Conservation (phyloP, 2,113 vertebrate species). For the Cebus imitator region DNA sequence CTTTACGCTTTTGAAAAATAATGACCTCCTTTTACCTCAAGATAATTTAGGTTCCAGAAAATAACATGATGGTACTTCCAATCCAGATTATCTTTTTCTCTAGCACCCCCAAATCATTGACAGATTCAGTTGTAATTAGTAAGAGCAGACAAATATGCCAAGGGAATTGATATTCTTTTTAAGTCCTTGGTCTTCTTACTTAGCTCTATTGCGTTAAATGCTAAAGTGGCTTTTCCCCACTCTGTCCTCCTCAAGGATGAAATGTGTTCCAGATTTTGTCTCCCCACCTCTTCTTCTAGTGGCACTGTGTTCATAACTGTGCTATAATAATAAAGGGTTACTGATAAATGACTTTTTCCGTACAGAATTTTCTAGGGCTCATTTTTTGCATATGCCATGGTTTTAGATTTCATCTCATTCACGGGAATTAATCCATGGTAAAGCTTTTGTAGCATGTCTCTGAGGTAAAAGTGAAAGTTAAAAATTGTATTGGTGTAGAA, state of each 20-base stretch:
- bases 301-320: neutral
- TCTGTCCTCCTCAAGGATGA: slow-evolving; percentile 1
- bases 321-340: neutral
- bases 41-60: slow-evolving; percentile 42
- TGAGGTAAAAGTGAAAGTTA: neutral
- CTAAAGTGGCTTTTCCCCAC: neutral
- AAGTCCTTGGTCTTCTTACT: neutral
- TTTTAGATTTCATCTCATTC: slow-evolving; percentile 26
- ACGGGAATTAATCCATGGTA: neutral
- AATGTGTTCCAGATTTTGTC: slow-evolving; percentile 34
- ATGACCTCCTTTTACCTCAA: neutral
- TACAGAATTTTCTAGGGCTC: neutral
- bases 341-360: slow-evolving; percentile 20
- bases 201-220: neutral
- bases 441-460: neutral
- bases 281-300: neutral
- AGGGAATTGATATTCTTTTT: slow-evolving; percentile 31
- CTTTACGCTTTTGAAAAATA: slow-evolving; percentile 36
- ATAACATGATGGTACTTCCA: neutral
- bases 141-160: slow-evolving; percentile 26
- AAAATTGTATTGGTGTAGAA: slow-evolving; percentile 6
- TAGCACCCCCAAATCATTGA: neutral
- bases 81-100: slow-evolving; percentile 38
- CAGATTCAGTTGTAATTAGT: slow-evolving; percentile 33
- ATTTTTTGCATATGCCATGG: neutral